phyloP scores from a whole-genome alignment of 2,888 invertebrate species.

The Halictus quadricinctus region DNA sequence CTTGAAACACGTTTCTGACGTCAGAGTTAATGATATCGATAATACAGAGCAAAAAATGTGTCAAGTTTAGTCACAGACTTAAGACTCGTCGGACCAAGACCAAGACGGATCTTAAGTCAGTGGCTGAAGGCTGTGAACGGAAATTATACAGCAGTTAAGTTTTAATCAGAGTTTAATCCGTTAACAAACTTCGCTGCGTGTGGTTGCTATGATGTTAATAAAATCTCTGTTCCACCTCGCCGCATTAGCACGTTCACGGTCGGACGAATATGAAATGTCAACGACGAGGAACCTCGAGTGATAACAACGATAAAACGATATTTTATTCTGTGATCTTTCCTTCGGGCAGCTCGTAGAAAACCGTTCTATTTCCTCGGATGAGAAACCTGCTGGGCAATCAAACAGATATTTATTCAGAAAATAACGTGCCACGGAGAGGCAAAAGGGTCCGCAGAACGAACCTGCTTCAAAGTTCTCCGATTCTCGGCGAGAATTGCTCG shows the following conservation, averaged over 20 bases:
- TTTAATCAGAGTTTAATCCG: slow-evolving; percentile 2
- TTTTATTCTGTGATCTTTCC: too few relatives aligned
- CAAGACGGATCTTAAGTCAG: too few relatives aligned
- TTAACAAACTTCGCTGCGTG: neutral
- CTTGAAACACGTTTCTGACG: too few relatives aligned
- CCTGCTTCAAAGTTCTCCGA: neutral
- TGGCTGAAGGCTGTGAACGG: too few relatives aligned
- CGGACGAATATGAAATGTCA: neutral
- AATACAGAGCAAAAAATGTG: too few relatives aligned
- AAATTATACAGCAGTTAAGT: neutral
- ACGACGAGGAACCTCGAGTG: neutral
- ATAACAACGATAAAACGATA: too few relatives aligned
- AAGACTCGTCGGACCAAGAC: too few relatives aligned
- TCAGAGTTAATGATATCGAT: too few relatives aligned
- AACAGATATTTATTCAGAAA: neutral
- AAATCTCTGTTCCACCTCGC: neutral
- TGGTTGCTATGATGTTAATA: neutral
- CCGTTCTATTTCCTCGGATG: neutral
- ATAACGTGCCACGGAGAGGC: neutral
- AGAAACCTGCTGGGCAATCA: neutral
- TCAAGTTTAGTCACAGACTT: too few relatives aligned
- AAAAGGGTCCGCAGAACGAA: neutral
- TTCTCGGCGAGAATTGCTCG: neutral
- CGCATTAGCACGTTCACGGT: neutral
- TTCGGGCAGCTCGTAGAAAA: too few relatives aligned